Base-by-base conservation (phyloP, 1,140 invertebrate species). In the Eriosoma lanigerum region DNA sequence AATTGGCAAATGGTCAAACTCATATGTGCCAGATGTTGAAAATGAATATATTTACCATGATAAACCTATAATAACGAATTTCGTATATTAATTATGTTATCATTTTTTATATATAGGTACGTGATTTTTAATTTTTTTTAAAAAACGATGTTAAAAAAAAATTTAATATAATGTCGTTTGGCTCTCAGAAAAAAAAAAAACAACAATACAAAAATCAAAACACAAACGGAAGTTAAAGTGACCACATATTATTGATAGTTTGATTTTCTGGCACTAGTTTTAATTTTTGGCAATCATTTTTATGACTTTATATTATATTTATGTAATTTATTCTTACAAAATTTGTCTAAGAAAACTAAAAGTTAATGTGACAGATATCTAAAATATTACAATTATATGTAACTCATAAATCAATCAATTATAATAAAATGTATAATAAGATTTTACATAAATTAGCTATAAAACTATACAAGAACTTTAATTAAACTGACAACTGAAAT, bases 1-100 rank as follows among this genome's bases (percentile, higher is more conserved):
- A 13, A 58, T 62, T 78, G 75, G 75, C 75, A 78, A 46, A 32
- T 44, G n/a, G 75, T 78, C 75, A 78, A 78, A 78, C 52, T 46
- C 13, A 17, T 24, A 32, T 8, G 56, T 62, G 75, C 75, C 75
- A 78, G 75, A 78, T 78, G 75, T 19, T 62, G 56, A 26, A 78
- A 78, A 78, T 32, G 48, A 46, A 78, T 62, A 62, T 58, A 3
- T 78, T 17, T 24, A 60, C 38, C 32, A 38, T 38, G 38, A 76
- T 10, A 32, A 60, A 21, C 56, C 75, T 26, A 46, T 48, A 78
- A 78, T 62, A 62, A 78, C 17, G 56, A 78, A 48, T 52, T 81
- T 54, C 38, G 70, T 62, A 75, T 58, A 38, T 21, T 70, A 44
- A 46, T 72, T 70, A 50, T 52, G 68, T 29, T 19, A 72, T 44